A percentile compares a stretch with the other conserved stretches of the same genome.
These are phyloP conservation scores for Anoura caudifer DNA, from an alignment of 2,113 vertebrate species.

Conservation along the genomic window DNA sequence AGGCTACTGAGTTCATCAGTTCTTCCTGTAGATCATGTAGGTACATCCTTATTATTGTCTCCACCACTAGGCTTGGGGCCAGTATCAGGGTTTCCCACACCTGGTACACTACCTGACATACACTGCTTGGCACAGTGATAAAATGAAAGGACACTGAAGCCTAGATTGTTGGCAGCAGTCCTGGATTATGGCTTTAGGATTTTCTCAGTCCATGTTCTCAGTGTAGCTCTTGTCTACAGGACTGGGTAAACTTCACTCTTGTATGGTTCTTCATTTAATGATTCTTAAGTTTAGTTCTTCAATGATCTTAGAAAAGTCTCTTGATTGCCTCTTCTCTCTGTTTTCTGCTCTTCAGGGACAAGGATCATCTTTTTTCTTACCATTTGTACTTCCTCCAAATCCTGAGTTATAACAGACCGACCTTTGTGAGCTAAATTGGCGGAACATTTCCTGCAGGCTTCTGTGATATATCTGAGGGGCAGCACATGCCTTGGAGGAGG, in stretches of 20 bases:
- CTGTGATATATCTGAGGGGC: not conserved
- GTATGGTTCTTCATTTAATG: not conserved
- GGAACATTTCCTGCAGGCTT: not conserved
- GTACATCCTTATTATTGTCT: not conserved
- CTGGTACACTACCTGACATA: not conserved
- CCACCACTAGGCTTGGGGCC: not conserved
- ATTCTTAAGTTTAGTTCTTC: slow-evolving; percentile 10
- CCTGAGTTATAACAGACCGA: not conserved
- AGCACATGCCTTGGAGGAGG: not conserved
- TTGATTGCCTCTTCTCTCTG: not conserved
- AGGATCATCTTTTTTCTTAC: not conserved
- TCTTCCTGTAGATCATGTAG: not conserved
- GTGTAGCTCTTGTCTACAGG: not conserved
- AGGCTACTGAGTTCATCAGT: not conserved
- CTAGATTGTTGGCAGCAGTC: not conserved
- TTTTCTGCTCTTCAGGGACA: not conserved
- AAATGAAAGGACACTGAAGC: not conserved
- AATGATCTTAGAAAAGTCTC: not conserved
- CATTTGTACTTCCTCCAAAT: not conserved
- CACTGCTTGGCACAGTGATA: not conserved
- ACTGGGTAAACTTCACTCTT: not conserved
- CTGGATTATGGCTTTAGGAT: not conserved
- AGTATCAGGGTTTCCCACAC: not conserved
- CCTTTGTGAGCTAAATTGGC: not conserved
- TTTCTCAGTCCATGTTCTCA: not conserved